Conservation (phyloP, 2,113 vertebrate species). For the Hyperoodon ampullatus region DNA sequence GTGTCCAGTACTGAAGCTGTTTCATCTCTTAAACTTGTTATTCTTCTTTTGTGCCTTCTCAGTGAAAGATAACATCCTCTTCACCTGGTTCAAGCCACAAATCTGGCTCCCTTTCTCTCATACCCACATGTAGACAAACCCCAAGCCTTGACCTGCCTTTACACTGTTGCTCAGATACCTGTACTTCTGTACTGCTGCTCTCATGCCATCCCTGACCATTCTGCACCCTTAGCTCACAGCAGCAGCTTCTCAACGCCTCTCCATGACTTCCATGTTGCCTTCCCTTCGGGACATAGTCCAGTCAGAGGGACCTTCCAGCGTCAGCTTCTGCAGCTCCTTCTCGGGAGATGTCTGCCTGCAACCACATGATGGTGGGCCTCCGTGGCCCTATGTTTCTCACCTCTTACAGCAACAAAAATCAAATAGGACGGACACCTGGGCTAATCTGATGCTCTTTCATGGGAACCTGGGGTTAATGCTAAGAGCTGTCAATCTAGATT, state of each 20-base stretch:
- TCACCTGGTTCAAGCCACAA: neutral
- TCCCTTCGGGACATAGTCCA: neutral
- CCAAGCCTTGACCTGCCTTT: neutral
- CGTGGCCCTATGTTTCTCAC: neutral
- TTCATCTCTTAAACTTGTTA: neutral
- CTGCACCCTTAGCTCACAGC: neutral
- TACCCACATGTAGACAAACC: neutral
- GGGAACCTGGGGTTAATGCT: neutral
- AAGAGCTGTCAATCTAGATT: neutral
- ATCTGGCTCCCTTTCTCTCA: neutral
- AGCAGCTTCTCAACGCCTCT: neutral
- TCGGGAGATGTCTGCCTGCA: neutral
- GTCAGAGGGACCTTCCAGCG: neutral
- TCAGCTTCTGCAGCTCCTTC: neutral
- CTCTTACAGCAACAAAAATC: neutral
- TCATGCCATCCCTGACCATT: neutral
- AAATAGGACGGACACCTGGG: neutral
- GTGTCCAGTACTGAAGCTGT: neutral
- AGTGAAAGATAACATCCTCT: neutral
- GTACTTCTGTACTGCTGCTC: neutral
- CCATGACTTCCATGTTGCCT: too few relatives aligned
- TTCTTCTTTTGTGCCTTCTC: neutral
- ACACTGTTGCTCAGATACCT: neutral
- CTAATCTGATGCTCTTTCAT: neutral
- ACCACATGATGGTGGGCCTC: neutral